phyloP scores from a whole-genome alignment of 2,113 vertebrate species.

The Hoplias malabaricus region DNA sequence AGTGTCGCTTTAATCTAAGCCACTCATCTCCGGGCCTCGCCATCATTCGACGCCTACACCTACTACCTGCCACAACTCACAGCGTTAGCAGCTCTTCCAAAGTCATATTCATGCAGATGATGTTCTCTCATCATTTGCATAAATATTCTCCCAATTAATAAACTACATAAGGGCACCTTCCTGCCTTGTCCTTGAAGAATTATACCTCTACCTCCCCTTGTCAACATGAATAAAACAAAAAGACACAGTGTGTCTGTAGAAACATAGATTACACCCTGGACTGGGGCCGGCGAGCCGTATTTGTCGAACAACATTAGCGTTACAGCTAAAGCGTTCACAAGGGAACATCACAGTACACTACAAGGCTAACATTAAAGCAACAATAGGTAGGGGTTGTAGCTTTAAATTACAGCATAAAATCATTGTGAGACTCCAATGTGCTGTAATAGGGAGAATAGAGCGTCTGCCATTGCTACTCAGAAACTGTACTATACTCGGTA shows the following conservation, averaged over 20 bases:
- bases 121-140: neutral
- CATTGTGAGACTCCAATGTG: too few species aligned
- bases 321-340: too few species aligned
- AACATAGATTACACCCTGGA: neutral
- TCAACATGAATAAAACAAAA: neutral
- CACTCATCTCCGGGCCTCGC: slow-evolving; percentile 51
- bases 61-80: slow-evolving; percentile 4
- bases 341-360: too few species aligned
- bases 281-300: too few species aligned
- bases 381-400: too few species aligned
- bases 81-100: neutral
- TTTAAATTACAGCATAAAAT: too few species aligned
- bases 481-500: too few species aligned
- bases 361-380: too few species aligned
- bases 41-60: neutral
- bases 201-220: neutral
- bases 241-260: neutral
- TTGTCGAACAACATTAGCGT: too few species aligned
- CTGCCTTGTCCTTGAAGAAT: neutral
- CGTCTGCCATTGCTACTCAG: too few species aligned
- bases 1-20: slow-evolving; percentile 48
- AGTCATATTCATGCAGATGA: neutral
- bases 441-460: too few species aligned
- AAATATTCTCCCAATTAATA: neutral
- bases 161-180: neutral